These are phyloP conservation scores for Siphamia tubifer DNA, from an alignment of 2,113 vertebrate genomes.

Conservation along the genomic window DNA sequence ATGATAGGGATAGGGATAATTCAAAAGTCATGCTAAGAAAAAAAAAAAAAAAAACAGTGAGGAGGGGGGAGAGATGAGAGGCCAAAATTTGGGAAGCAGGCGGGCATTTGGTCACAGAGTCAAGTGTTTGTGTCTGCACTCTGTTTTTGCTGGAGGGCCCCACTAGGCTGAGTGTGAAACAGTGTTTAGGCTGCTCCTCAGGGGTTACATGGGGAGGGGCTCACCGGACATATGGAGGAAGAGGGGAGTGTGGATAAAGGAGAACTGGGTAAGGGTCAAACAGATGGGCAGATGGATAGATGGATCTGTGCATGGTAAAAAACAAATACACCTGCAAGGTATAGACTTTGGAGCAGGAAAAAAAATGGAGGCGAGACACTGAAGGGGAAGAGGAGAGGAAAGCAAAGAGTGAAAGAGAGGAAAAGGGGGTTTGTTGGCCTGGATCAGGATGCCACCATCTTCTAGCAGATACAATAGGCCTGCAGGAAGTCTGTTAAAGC, in stretches of 20 bases:
- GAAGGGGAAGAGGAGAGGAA: not conserved
- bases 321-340: not conserved
- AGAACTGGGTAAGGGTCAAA: conserved; percentile 10
- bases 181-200: conserved; percentile 51
- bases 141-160: conserved; percentile 59
- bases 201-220: conserved; percentile 27
- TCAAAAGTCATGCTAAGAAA: no score
- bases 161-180: conserved; percentile 35
- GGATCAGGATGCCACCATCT: conserved; percentile 68
- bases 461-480: conserved; percentile 75
- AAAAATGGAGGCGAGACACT: not conserved
- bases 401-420: conserved; percentile 16
- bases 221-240: conserved; percentile 39
- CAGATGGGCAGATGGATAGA: conserved; percentile 35
- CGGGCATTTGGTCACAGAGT: conserved; percentile 19
- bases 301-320: not conserved
- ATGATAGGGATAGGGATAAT: not conserved
- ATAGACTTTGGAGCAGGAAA: not conserved
- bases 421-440: conserved; percentile 27
- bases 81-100: not conserved
- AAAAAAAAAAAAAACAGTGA: not conserved
- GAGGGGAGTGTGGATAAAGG: conserved; percentile 2
- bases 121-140: conserved; percentile 49
- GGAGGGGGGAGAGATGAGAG: not conserved
- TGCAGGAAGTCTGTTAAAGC: conserved; percentile 76